Evolutionary conservation across 2,888 invertebrate species (phyloP).

Genomic region (Drosophila recens): DNA sequence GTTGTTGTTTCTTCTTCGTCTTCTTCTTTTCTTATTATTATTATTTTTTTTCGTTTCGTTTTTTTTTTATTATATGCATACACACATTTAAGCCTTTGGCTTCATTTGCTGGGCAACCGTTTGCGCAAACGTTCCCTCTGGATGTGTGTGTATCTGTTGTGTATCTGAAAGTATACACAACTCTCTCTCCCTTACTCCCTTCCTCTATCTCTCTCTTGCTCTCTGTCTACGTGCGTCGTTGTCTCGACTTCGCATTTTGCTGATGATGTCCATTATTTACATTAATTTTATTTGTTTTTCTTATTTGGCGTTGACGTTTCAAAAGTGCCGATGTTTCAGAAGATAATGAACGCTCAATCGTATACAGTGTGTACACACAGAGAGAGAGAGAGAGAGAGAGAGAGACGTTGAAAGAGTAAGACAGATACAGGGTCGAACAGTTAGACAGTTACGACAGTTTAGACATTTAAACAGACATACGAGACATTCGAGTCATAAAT

Average conservation of each 20-base stretch:
- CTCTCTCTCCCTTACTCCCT: slow-evolving; percentile 29
- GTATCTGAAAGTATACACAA: slow-evolving; percentile 64
- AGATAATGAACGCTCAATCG: slow-evolving; percentile 78
- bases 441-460: slow-evolving; percentile 46
- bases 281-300: slow-evolving; percentile 78
- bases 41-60: slow-evolving; percentile 54
- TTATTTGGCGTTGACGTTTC: slow-evolving; percentile 78
- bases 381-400: slow-evolving; percentile 23
- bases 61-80: slow-evolving; percentile 62
- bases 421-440: slow-evolving; percentile 31
- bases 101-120: slow-evolving; percentile 74
- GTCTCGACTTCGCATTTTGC: slow-evolving; percentile 75
- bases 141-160: slow-evolving; percentile 22
- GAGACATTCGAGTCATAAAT: slow-evolving; percentile 59
- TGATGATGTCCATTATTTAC: slow-evolving; percentile 80
- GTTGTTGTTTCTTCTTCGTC: slow-evolving; percentile 19
- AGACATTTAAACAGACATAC: slow-evolving; percentile 37
- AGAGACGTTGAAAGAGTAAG: slow-evolving; percentile 22
- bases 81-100: slow-evolving; percentile 75
- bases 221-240: slow-evolving; percentile 33
- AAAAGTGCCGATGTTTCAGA: slow-evolving; percentile 80
- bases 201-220: not conserved
- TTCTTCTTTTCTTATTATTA: slow-evolving; percentile 31
- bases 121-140: slow-evolving; percentile 71
- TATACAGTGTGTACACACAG: slow-evolving; percentile 44